Evolutionary conservation across 2,888 invertebrate species (phyloP).

Genomic region (Drosophila pseudotalamancana): DNA sequence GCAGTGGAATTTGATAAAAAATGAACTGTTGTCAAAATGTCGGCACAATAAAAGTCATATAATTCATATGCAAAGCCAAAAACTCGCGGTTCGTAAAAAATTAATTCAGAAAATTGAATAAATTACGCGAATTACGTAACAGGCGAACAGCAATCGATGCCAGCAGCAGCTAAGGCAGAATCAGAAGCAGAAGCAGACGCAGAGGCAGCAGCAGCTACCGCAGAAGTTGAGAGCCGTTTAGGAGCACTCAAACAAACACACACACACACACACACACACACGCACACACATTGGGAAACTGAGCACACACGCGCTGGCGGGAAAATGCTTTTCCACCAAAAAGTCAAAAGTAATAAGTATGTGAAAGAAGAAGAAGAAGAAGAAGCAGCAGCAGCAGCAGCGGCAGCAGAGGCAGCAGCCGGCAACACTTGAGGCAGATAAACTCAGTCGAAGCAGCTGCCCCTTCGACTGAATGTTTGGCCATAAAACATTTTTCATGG

Average conservation of each 20-base stretch:
- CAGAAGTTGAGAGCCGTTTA: constrained; percentile 69
- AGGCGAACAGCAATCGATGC: constrained; percentile 74
- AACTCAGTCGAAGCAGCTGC: constrained; percentile 25
- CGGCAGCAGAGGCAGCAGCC: constrained; percentile 28
- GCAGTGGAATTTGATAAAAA: constrained; percentile 9
- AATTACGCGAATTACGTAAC: constrained; percentile 82
- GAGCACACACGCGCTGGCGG: constrained; percentile 35
- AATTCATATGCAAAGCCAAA: constrained; percentile 53
- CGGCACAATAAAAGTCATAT: constrained; percentile 34
- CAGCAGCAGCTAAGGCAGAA: constrained; percentile 34
- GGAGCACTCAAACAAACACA: constrained; percentile 48
- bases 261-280: constrained; percentile 13
- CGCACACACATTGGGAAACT: constrained; percentile 10
- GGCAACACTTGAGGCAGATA: constrained; percentile 59
- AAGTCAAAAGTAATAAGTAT: constrained; percentile 78
- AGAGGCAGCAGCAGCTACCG: constrained; percentile 38
- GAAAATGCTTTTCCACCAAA: constrained; percentile 78
- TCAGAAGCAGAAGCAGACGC: constrained; percentile 27
- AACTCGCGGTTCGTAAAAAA: constrained; percentile 68
- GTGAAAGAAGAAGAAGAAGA: constrained; percentile 51
- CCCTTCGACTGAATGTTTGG: constrained; percentile 32
- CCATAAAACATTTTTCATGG: constrained; percentile 72
- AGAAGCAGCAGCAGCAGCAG: constrained; percentile 22
- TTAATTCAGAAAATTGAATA: constrained; percentile 82
- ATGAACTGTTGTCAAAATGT: constrained; percentile 8